Evolutionary conservation across 2,797 vertebrate species (phyloP).

Genomic region (Pseudocheirus occidentalis): DNA sequence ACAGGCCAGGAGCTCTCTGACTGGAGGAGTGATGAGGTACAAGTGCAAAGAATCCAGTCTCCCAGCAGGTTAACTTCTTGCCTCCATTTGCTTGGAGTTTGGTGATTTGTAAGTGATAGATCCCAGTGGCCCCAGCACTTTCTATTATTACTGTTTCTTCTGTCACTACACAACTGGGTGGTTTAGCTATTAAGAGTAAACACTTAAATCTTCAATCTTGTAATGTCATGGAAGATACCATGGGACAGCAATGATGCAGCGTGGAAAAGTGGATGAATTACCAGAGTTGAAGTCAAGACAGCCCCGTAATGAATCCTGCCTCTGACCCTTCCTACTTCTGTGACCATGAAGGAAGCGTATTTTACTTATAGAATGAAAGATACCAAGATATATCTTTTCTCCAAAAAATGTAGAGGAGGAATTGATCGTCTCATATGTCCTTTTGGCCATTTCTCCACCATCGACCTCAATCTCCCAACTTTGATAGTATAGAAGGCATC

Average conservation of each 20-base stretch:
- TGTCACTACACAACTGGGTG: background rate
- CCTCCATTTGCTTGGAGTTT: background rate
- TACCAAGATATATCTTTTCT: background rate
- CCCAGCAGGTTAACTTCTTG: background rate
- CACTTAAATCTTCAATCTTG: background rate
- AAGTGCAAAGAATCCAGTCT: background rate
- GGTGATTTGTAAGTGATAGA: constrained; percentile 24
- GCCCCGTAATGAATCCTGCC: background rate
- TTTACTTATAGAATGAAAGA: background rate
- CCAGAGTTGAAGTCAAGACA: background rate
- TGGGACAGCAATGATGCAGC: background rate
- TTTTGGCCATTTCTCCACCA: background rate
- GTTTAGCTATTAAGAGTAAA: constrained; percentile 20
- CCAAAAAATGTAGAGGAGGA: background rate
- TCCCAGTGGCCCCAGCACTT: background rate
- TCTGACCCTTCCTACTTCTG: background rate
- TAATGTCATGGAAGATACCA: constrained; percentile 11
- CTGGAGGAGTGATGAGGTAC: constrained; percentile 1
- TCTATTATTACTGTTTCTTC: constrained; percentile 28
- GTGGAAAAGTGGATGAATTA: background rate
- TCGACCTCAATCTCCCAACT: background rate
- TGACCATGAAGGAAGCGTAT: background rate
- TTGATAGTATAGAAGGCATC: background rate
- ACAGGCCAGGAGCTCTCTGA: background rate
- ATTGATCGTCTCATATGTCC: background rate